A percentile compares a stretch with the other conserved stretches of the same genome.
Conservation (phyloP, 2,797 vertebrate genomes). For the Zalophus californianus region DNA sequence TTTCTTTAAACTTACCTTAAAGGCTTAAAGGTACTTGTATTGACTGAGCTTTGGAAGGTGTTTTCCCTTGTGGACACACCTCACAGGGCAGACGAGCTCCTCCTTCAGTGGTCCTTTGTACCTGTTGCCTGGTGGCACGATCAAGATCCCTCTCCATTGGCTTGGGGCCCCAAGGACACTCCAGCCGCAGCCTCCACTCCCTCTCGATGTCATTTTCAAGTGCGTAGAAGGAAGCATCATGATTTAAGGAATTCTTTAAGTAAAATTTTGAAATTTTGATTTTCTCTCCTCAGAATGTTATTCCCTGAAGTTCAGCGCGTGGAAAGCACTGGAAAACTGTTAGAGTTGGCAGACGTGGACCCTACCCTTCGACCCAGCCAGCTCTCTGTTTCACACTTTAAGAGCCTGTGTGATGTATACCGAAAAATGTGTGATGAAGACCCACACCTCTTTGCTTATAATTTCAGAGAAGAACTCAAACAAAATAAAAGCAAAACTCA, state of each 20-base stretch:
- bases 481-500: slow-evolving; percentile 79
- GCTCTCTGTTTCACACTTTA: slow-evolving; percentile 92
- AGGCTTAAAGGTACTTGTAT: not conserved
- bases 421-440: slow-evolving; percentile 90
- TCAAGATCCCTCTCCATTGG: accelerated
- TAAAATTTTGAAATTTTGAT: not conserved
- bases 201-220: not conserved
- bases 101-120: no score
- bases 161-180: not conserved
- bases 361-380: slow-evolving; percentile 92
- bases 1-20: not conserved
- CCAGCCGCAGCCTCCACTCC: no score
- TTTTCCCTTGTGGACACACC: not conserved
- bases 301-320: slow-evolving; percentile 92
- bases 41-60: not conserved
- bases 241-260: not conserved
- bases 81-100: not conserved
- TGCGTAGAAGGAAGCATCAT: not conserved
- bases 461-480: slow-evolving; percentile 94
- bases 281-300: slow-evolving; percentile 89
- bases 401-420: slow-evolving; percentile 92
- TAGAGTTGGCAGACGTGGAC: slow-evolving; percentile 93
- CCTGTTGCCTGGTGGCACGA: accelerated
- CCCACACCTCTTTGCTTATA: slow-evolving; percentile 89
- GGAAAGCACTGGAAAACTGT: slow-evolving; percentile 91